Percentiles rank a stretch among this genome's conserved stretches.
Evolutionary conservation across 2,113 vertebrate species (phyloP).

Genomic region (Cyanoliseus patagonus): DNA sequence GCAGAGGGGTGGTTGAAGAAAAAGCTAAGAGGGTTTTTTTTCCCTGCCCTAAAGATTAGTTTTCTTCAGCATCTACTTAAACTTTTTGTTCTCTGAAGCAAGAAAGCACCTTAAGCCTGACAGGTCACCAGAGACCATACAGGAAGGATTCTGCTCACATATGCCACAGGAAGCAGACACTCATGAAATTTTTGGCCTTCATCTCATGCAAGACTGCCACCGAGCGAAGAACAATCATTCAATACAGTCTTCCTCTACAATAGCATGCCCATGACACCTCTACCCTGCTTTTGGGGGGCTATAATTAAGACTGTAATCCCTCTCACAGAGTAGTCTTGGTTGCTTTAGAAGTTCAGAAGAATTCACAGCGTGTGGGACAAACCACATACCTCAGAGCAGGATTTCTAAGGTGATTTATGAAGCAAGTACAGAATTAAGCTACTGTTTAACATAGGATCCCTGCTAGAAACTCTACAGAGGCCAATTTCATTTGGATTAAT

Average conservation of each 20-base stretch:
- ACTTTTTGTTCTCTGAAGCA: background rate
- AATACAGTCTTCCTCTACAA: background rate
- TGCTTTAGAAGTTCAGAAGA: background rate
- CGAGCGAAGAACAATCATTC: background rate
- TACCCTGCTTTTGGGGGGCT: background rate
- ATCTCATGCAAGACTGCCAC: background rate
- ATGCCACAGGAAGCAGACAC: background rate
- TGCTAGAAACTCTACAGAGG: background rate
- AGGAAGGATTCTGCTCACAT: background rate
- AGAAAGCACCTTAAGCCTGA: background rate
- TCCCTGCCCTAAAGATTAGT: fast-evolving
- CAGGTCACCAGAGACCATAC: background rate
- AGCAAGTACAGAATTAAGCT: background rate
- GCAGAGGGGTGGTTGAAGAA: background rate
- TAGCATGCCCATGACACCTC: background rate
- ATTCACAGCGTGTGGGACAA: background rate
- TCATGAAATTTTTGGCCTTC: background rate
- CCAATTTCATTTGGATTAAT: background rate
- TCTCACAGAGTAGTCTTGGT: background rate
- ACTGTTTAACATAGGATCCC: background rate
- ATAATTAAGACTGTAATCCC: background rate
- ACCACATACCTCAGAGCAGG: background rate
- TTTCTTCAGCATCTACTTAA: background rate
- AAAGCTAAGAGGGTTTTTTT: background rate
- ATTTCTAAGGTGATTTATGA: background rate